Conservation (phyloP, 2,113 vertebrate genomes). For the Halichoerus grypus region DNA sequence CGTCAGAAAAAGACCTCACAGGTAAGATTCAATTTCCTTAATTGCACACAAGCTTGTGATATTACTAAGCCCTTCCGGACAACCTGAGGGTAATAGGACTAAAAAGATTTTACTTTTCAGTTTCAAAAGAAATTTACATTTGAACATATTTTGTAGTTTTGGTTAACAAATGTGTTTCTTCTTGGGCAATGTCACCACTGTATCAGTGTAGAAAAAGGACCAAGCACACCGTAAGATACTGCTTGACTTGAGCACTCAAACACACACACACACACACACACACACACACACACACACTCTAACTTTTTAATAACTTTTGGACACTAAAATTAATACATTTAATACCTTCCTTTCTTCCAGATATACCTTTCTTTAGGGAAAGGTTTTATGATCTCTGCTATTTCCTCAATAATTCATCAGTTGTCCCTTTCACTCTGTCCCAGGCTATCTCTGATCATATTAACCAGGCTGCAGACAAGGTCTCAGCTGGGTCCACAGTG, state of each 20-base stretch:
- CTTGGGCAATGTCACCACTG: not conserved
- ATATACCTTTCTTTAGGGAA: not conserved
- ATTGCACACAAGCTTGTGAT: not conserved
- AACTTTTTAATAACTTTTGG: not conserved
- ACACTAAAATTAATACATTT: not conserved
- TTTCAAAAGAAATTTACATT: conserved; percentile 25
- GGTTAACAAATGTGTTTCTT: not conserved
- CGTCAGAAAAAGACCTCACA: not conserved
- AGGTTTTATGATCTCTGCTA: not conserved
- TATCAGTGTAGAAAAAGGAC: not conserved
- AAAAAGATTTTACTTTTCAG: not conserved
- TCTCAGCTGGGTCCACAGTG: not conserved
- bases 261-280: not conserved
- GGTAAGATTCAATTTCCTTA: not conserved
- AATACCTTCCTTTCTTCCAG: not conserved
- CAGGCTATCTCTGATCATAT: not conserved
- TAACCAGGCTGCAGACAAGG: not conserved
- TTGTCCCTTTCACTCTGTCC: not conserved
- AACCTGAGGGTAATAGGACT: not conserved
- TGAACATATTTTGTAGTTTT: not conserved
- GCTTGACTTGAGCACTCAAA: not conserved
- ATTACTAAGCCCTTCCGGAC: not conserved
- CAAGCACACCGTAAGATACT: not conserved
- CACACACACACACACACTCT: not conserved
- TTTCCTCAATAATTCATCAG: not conserved